phyloP scores from a whole-genome alignment of 2,797 vertebrate species.

The Aselliscus stoliczkanus region DNA sequence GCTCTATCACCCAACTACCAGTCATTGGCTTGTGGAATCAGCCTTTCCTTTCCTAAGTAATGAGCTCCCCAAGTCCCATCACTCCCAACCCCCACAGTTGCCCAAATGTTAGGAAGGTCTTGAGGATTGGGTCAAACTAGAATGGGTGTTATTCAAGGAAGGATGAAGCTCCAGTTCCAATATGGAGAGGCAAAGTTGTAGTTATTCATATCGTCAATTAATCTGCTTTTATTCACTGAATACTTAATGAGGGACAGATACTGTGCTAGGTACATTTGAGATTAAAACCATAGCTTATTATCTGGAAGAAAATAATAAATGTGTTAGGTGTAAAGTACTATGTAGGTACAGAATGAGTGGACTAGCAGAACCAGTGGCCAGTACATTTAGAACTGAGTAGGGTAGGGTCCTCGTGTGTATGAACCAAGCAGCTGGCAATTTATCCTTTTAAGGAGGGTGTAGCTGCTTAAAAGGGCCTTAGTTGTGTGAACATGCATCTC shows the following conservation, averaged over 20 bases:
- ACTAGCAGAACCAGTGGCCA: neutral
- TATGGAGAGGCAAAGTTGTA: neutral
- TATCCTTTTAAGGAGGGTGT: neutral
- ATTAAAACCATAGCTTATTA: neutral
- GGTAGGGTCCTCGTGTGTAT: neutral
- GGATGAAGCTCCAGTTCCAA: neutral
- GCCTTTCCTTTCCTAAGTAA: neutral
- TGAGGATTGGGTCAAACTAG: neutral
- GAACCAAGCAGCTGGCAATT: neutral
- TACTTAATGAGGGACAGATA: neutral
- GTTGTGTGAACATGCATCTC: neutral
- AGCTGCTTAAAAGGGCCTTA: neutral
- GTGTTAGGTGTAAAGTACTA: neutral
- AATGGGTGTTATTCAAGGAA: neutral
- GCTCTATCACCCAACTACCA: neutral
- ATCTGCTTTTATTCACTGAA: neutral
- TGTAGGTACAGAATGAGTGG: neutral
- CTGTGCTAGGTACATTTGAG: neutral
- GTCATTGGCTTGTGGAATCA: neutral
- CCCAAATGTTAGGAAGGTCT: neutral
- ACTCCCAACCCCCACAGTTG: neutral
- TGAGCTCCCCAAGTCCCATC: neutral
- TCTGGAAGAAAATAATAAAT: constrained; percentile 5
- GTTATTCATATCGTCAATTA: neutral
- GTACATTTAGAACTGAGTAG: neutral